Percentiles rank a stretch among this genome's conserved stretches.
Evolutionary conservation across 2,113 vertebrate genomes (phyloP).

Genomic region (Bos indicus): DNA sequence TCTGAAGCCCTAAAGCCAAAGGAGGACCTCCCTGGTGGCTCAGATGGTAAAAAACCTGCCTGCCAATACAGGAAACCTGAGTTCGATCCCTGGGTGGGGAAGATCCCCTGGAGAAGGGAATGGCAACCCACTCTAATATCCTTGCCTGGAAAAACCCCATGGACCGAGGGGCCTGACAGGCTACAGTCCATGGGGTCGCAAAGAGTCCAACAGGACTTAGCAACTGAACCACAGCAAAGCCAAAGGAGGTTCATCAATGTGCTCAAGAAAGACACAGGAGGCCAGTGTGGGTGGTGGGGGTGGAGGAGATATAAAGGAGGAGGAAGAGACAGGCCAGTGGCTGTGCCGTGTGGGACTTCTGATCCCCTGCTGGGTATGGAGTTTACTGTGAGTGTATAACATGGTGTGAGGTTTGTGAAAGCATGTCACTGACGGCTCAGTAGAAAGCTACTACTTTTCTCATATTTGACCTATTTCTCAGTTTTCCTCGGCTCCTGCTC

Average conservation of each 20-base stretch:
- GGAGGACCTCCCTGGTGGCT: neutral
- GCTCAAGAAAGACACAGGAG: neutral
- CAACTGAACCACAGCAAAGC: neutral
- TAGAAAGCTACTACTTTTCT: neutral
- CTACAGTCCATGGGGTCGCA: neutral
- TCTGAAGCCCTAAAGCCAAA: neutral
- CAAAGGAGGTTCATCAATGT: rapidly evolving
- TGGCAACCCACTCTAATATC: neutral
- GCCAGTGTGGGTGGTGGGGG: too few relatives aligned
- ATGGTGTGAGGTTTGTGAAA: neutral
- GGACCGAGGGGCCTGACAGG: neutral
- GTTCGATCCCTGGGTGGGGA: neutral
- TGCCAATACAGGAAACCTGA: neutral
- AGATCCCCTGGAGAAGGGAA: neutral
- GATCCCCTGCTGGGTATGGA: too few relatives aligned
- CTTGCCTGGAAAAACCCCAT: neutral
- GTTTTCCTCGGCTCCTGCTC: neutral
- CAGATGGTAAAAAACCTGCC: neutral
- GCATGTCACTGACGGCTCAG: neutral
- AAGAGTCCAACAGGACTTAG: neutral
- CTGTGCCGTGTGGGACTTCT: neutral
- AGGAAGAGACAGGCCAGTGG: neutral
- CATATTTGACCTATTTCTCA: neutral
- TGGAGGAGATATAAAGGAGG: rapidly evolving
- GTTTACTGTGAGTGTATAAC: neutral